These are phyloP conservation scores for Lanius ludovicianus DNA, from an alignment of 2,113 vertebrate species.

Conservation along the genomic window DNA sequence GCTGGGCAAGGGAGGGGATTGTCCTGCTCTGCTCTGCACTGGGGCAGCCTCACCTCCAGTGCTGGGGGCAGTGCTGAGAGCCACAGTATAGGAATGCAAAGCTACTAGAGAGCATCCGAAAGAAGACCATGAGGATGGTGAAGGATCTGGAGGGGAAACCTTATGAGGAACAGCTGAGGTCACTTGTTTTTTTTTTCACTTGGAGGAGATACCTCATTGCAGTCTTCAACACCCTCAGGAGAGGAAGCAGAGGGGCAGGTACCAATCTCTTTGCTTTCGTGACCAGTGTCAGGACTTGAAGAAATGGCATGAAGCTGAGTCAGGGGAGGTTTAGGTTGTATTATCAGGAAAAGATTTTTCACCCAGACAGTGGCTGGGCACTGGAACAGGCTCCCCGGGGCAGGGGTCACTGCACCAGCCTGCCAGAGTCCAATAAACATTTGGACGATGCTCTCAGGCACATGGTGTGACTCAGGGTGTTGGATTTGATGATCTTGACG, in stretches of 20 bases:
- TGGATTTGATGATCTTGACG: background rate
- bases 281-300: background rate
- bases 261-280: background rate
- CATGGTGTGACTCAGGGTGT: background rate
- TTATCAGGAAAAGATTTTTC: background rate
- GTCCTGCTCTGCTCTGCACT: background rate
- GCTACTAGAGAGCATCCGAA: background rate
- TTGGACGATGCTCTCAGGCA: background rate
- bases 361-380: fast-evolving
- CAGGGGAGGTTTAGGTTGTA: background rate
- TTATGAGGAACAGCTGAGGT: background rate
- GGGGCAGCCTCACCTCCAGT: fast-evolving
- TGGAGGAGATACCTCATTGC: background rate
- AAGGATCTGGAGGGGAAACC: background rate
- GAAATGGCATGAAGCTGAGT: background rate
- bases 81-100: background rate
- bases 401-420: background rate
- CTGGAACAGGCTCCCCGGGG: background rate
- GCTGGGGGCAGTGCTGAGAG: background rate
- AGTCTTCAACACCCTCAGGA: background rate
- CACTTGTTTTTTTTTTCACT: background rate
- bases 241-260: background rate
- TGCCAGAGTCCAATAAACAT: background rate
- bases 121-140: background rate
- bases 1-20: fast-evolving